phyloP scores from a whole-genome alignment of 2,113 vertebrate species.

The Taurulus bubalis region DNA sequence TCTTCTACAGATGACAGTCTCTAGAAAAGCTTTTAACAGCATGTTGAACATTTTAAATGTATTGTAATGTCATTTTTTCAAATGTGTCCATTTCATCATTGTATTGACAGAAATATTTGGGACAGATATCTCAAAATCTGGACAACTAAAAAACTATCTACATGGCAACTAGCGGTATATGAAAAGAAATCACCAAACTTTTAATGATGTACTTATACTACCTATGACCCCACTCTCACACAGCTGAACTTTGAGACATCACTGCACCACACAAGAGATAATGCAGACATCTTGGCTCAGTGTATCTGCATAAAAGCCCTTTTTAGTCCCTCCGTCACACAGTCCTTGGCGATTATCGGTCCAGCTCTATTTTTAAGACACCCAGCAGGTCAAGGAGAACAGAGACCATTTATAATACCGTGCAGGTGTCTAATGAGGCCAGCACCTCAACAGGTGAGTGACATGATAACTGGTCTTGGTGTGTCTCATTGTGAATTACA shows the following conservation, averaged over 20 bases:
- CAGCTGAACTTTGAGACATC: conserved; percentile 38
- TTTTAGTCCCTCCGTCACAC: conserved; percentile 19
- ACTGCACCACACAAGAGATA: conserved; percentile 40
- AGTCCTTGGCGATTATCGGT: conserved; percentile 8
- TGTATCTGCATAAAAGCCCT: conserved; percentile 37
- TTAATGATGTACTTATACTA: not conserved
- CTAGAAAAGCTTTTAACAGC: not conserved
- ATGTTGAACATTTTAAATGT: not conserved
- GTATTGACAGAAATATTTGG: not conserved
- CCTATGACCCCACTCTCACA: not conserved
- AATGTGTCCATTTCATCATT: not conserved
- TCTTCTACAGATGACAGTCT: not conserved
- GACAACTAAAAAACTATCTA: not conserved
- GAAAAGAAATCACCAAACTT: not conserved
- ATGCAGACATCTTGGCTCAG: conserved; percentile 30
- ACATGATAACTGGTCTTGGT: conserved; percentile 17
- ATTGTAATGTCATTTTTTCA: not conserved
- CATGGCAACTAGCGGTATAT: not conserved
- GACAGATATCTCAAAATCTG: not conserved
- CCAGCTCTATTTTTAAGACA: conserved; percentile 17
- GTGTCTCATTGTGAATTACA: conserved; percentile 20
- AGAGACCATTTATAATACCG: not conserved
- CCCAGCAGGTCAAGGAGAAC: not conserved
- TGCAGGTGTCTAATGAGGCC: conserved; percentile 37
- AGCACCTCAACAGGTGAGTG: conserved; percentile 40